phyloP scores from a whole-genome alignment of 37 sponge, comb jelly and placozoan genomes.

The Bolinopsis microptera region DNA sequence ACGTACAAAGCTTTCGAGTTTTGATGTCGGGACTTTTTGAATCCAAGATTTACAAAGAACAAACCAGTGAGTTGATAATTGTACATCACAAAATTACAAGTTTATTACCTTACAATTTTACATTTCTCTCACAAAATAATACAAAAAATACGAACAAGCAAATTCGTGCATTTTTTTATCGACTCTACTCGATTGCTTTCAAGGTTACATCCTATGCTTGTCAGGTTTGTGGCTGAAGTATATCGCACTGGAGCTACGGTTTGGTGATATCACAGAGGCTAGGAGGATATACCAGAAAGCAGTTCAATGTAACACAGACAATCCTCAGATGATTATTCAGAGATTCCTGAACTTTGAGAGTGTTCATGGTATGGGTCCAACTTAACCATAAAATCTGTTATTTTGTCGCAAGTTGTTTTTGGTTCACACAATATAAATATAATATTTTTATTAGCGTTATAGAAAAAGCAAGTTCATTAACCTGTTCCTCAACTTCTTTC shows the following conservation, averaged over 20 bases:
- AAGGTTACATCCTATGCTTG: no score
- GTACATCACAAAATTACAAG: no score
- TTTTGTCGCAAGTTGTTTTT: neutral
- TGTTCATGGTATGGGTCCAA: constrained; percentile 1
- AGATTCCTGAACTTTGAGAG: neutral
- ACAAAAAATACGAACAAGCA: no score
- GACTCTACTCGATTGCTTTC: no score
- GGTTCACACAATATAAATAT: no score
- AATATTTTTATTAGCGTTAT: no score
- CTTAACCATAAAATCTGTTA: neutral
- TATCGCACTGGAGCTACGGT: constrained; percentile 1
- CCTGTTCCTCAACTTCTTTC: no score
- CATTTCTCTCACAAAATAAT: no score
- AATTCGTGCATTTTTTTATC: no score
- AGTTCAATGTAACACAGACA: constrained; percentile 39
- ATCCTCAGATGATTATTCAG: constrained; percentile 23
- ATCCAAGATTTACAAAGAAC: constrained; percentile 62
- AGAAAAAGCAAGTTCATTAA: no score
- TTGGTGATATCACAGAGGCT: neutral
- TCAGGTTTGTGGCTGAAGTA: constrained; percentile 36
- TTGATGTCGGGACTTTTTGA: constrained; percentile 52
- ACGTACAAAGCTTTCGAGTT: neutral
- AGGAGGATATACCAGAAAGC: constrained; percentile 25
- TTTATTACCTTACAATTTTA: no score
- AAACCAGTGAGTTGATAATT: neutral